Evolutionary conservation across 2,888 invertebrate genomes (phyloP).

Genomic region (Acronicta leporina): DNA sequence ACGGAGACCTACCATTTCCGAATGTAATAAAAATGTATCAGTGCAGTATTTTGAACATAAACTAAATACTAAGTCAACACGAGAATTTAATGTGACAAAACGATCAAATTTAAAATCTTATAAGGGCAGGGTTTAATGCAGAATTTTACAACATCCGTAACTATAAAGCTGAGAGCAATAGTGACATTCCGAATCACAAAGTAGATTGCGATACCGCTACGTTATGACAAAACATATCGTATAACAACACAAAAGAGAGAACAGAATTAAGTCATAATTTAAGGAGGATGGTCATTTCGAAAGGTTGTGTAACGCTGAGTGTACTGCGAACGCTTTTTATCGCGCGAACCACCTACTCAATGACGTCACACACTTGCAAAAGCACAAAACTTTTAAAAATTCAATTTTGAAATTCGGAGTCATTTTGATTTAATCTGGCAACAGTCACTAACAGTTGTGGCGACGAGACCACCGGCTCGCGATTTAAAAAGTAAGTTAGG

Average conservation of each 20-base stretch:
- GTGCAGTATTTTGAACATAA: slow-evolving; percentile 12
- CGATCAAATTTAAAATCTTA: slow-evolving; percentile 3
- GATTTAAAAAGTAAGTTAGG: slow-evolving; percentile 80
- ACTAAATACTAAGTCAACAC: slow-evolving; percentile 1
- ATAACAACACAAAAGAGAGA: slow-evolving; percentile 77
- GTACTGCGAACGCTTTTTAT: slow-evolving; percentile 75
- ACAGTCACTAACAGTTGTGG: slow-evolving; percentile 70
- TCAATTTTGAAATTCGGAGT: slow-evolving; percentile 58
- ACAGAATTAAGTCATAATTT: slow-evolving; percentile 87
- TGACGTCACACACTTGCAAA: slow-evolving; percentile 76
- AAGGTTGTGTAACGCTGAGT: slow-evolving; percentile 74
- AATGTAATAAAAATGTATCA: slow-evolving; percentile 21
- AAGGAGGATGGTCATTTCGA: slow-evolving; percentile 80
- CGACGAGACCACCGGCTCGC: slow-evolving; percentile 79
- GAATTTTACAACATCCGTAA: slow-evolving; percentile 43
- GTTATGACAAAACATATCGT: slow-evolving; percentile 75
- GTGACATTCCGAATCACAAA: slow-evolving; percentile 63
- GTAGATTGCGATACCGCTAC: slow-evolving; percentile 76
- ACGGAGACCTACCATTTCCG: background rate
- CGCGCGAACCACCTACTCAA: slow-evolving; percentile 78
- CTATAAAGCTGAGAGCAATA: slow-evolving; percentile 58
- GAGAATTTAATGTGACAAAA: slow-evolving; percentile 9
- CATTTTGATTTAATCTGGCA: slow-evolving; percentile 58
- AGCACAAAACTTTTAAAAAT: slow-evolving; percentile 61
- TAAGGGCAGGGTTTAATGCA: slow-evolving; percentile 19